Conservation (phyloP, 2,888 invertebrate species). For the Campopleginae sp. region DNA sequence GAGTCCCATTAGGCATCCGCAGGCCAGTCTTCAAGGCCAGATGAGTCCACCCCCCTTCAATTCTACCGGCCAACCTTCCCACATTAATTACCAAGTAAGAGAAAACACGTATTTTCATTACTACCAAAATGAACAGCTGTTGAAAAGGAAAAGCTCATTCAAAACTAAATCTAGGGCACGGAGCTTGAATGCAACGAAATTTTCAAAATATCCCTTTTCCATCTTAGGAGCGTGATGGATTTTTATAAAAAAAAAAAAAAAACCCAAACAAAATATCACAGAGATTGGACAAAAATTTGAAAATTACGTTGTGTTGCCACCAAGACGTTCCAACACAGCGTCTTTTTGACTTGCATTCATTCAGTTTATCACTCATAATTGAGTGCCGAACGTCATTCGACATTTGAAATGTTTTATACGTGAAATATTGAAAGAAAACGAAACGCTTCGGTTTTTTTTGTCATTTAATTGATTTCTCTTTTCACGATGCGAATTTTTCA, state of each 20-base stretch:
- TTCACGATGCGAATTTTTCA: background rate
- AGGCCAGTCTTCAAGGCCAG: slow-evolving; percentile 86
- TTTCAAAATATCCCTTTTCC: background rate
- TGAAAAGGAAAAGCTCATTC: background rate
- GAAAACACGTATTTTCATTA: slow-evolving; percentile 60
- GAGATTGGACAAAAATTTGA: background rate
- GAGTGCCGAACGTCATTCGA: background rate
- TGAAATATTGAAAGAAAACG: background rate
- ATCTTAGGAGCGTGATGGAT: background rate
- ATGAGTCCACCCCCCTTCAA: slow-evolving; percentile 85
- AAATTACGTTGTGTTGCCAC: background rate
- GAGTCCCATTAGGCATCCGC: slow-evolving; percentile 86
- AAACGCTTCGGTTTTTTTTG: background rate
- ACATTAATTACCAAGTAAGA: slow-evolving; percentile 90
- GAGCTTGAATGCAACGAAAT: background rate
- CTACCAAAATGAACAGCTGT: slow-evolving; percentile 30
- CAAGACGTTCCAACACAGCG: background rate
- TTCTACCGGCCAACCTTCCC: slow-evolving; percentile 85
- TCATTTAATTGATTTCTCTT: background rate
- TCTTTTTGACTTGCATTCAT: background rate
- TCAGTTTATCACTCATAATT: background rate
- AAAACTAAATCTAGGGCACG: background rate
- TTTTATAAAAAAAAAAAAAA: background rate
- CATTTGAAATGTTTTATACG: background rate
- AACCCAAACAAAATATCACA: background rate